Evolutionary conservation across 1,140 invertebrate genomes (phyloP), one percentile per base, ranked within the genome.

Genomic region (Apis mellifera): DNA sequence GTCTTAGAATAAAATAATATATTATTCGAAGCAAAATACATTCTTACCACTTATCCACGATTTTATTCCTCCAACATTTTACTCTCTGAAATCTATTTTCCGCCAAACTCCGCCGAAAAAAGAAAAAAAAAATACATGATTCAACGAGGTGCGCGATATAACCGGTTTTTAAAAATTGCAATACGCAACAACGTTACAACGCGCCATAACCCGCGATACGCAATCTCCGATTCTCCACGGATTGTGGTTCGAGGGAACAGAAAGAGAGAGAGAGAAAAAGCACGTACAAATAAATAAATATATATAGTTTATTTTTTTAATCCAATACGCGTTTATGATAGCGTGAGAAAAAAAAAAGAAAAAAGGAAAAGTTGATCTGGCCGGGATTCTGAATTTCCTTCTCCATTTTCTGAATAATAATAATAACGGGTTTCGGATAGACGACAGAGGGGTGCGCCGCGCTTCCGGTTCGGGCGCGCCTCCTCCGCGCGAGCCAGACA

Each of bases 111-210:
- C n/a, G n/a, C 21, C 21, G 64, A 32, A 1, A 19, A 32, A 9
- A 17, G 3, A 32, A 12, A 8, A 4, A 0, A 26, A 11, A 13
- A 48, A 12, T 13, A n/a, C 17, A 15, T 13, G 62, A 71, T 19
- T 23, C 23, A 21, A 21, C 64, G 21, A 42, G 50, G 54, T 13
- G 57, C 59, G 5, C 62, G 60, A 65, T 26, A 26, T 42, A 79
- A 79, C 77, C 66, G 55, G 77, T 78, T 78, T 78, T 71, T 71
- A 71, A 78, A 78, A 78, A 60, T 59, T 60, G 66, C 65, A 60
- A 26, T 50, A 42, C 66, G 23, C 13, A 32, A 8, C 50, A 19
- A 76, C 26, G 65, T 70, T 78, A n/a, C 17, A 64, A 52, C 65
- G 65, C 19, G 0, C 2, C 54, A 55, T 42, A 55, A 32, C 70